These are phyloP conservation scores for Pterocles burchelli DNA, from an alignment of 2,113 vertebrate genomes.

Conservation along the genomic window DNA sequence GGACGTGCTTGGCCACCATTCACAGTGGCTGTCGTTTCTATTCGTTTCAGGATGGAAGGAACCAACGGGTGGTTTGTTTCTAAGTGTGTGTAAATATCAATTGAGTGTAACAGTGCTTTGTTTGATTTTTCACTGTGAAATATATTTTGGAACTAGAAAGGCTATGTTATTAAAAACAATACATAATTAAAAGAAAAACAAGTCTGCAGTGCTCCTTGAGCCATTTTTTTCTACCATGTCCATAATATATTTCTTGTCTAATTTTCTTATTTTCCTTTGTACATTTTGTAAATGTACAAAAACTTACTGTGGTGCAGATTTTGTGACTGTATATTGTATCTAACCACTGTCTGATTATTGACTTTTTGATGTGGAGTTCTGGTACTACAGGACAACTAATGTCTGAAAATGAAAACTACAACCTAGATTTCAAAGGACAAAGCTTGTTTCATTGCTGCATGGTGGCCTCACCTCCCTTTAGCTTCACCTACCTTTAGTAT, in stretches of 20 bases:
- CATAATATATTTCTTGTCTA: neutral
- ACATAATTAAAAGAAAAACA: conserved; percentile 10
- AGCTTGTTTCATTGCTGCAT: neutral
- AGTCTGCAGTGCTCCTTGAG: conserved; percentile 34
- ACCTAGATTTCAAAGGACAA: neutral
- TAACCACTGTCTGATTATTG: neutral
- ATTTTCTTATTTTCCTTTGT: neutral
- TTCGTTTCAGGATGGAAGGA: neutral
- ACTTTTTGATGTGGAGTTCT: conserved; percentile 3
- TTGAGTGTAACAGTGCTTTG: conserved; percentile 13
- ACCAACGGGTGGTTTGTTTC: conserved; percentile 17
- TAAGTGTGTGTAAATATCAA: conserved; percentile 43
- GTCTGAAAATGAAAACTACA: neutral
- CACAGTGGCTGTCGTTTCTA: neutral
- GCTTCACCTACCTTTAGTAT: neutral
- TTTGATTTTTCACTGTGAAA: conserved; percentile 62
- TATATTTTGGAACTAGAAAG: conserved; percentile 57
- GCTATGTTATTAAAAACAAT: conserved; percentile 34
- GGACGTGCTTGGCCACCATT: neutral
- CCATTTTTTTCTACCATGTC: conserved; percentile 9
- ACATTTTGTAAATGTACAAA: neutral
- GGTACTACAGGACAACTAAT: neutral
- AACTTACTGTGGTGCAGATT: neutral
- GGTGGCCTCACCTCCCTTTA: neutral
- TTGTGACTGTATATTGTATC: neutral